These are phyloP conservation scores for Eurois occulta DNA, from an alignment of 2,888 invertebrate genomes.

Conservation along the genomic window DNA sequence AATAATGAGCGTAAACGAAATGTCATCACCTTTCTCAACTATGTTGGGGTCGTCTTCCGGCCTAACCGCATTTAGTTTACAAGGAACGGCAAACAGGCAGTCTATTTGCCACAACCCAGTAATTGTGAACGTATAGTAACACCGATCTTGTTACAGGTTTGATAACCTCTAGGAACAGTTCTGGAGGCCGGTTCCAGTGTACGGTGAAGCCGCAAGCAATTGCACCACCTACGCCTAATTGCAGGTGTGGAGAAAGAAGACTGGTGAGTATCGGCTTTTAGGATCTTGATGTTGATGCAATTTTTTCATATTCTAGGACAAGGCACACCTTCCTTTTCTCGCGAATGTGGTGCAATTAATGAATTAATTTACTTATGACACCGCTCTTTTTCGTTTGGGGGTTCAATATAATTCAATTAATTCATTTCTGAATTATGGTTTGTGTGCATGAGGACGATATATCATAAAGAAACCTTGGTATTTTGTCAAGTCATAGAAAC, in stretches of 20 bases:
- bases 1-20: background rate
- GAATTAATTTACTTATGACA: background rate
- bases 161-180: slow-evolving; percentile 71
- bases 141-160: slow-evolving; percentile 77
- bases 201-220: slow-evolving; percentile 67
- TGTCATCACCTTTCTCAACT: background rate
- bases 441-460: background rate
- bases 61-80: background rate
- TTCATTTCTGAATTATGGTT: background rate
- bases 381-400: background rate
- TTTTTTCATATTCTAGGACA: background rate
- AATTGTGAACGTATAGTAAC: background rate
- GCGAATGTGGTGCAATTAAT: background rate
- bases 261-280: slow-evolving; percentile 73
- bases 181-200: slow-evolving; percentile 89
- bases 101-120: background rate
- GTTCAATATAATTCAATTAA: background rate
- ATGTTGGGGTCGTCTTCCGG: background rate
- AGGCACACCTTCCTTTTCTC: background rate
- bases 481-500: background rate
- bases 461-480: background rate
- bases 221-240: slow-evolving; percentile 66
- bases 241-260: slow-evolving; percentile 91
- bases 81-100: background rate
- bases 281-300: background rate